Base-by-base conservation (phyloP, 2,888 invertebrate genomes). In the Cyrtodaria siliqua region DNA sequence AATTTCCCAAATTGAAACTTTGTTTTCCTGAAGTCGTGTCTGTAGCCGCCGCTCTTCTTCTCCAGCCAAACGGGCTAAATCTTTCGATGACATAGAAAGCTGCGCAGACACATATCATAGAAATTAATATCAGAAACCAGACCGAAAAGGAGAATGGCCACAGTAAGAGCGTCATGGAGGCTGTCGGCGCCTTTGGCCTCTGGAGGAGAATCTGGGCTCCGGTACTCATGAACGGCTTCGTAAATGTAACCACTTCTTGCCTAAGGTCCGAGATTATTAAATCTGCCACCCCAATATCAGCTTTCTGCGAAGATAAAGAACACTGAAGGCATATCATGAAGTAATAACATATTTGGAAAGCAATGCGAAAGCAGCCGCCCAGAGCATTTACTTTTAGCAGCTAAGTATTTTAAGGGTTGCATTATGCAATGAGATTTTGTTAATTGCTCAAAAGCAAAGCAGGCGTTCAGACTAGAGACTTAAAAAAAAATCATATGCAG, bases 211-310 rank as follows among this genome's bases (percentile, higher is more conserved):
- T 67, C 26, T 67, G 73, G 2, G 66, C 61, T 4, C 73, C 67
- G 9, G 73, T 67, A 14, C 49, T 55, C 9, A 38, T 44, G 49
- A 73, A 73, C 9, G 73, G 73, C 3, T 38, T 27, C 1, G 73
- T 49, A 44, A 73, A 73, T 4, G 61, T 9, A 14, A 67, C 67
- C 4, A 55, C 55, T 0, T 44, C 40, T 12, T 24, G 29, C 8
- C 61, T 67, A 20, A 55, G 61, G 14, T 61, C 67, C 0, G 73
- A 53, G 20, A 61, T 52, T 20, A 50, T 42, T 2, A 73, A 52
- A 38, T 73, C 67, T 14, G 62, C 52, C 14, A 47, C 56, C n/a
- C 62, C 73, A 50, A 73, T 27, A 50, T 73, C 73, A 2, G 62
- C 67, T 2, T n/a, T 24, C 73, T 73, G 42, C 18, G 38, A 14